Evolutionary conservation across 2,797 vertebrate species (phyloP), one percentile per base, ranked within the genome.

Genomic region (Pangasius macronema): DNA sequence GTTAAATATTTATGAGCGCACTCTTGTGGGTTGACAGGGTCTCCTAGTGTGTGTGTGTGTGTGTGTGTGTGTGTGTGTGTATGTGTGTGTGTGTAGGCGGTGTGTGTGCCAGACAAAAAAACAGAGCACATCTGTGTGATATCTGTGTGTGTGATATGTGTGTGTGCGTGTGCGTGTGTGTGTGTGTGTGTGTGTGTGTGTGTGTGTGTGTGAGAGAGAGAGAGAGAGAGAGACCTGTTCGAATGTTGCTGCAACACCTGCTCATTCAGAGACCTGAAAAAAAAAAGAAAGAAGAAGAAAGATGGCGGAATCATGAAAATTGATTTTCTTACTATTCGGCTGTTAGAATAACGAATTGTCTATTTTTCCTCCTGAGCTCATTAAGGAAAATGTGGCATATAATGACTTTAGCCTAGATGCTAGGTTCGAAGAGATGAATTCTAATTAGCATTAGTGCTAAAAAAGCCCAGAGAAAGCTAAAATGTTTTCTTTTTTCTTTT

Each of bases 1-100:
- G 85, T 94, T 95, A 94, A 95, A 95, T 95, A 95, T 96, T 95
- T 93, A 96, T 95, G 92, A 91, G 88, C 92, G 88, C 91, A 91
- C 84, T 89, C 77, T 90, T 90, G 92, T 90, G 88, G 90, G 90
- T 93, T 91, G 87, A 88, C 39, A 86, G 59, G 36, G 59, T 84
- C n/a, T 57, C 18, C 33, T 18, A 36, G 72, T 75, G 39, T 42
- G 39, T 72, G 68, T 72, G 36, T 68, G 67, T 68, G 65, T 68
- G 30, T 70, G 68, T 70, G 63, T 67, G 57, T n/a, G 89, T 49
- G 86, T 81, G 59, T 30, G 77, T 67, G 57, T n/a, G 89, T 49
- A 84, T 81, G 59, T 30, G 77, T 39, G 63, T 68, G 59, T 30
- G 89, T 49, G 86, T 82, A 75, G 57, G 84, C 33, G 24, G 75